Conservation (phyloP, 2,888 invertebrate genomes). For the Scaptomyza polygonia region DNA sequence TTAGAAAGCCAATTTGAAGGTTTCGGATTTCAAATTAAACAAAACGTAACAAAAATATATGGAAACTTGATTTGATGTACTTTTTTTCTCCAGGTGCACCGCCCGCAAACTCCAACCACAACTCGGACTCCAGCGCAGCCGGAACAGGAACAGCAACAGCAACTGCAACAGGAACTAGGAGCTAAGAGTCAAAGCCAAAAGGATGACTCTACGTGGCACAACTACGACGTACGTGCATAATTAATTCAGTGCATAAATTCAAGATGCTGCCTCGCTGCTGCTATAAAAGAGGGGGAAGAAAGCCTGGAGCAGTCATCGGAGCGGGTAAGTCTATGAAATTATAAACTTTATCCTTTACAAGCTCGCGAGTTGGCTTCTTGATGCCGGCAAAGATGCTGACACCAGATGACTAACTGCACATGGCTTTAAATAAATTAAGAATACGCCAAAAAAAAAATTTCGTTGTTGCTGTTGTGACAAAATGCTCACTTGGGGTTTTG, state of each 20-base stretch:
- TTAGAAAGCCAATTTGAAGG: no score
- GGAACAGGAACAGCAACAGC: conserved; percentile 24
- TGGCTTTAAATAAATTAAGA: conserved; percentile 69
- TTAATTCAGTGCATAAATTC: conserved; percentile 80
- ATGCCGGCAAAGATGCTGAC: conserved; percentile 28
- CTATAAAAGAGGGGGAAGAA: no score
- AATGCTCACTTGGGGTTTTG: neutral
- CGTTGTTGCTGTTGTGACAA: neutral
- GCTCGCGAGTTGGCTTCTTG: conserved; percentile 50
- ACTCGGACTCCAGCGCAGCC: conserved; percentile 35
- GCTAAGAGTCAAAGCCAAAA: conserved; percentile 39
- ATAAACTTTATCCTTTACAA: conserved; percentile 72
- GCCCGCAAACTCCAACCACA: neutral
- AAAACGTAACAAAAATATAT: neutral
- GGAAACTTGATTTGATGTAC: neutral
- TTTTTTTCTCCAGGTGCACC: neutral
- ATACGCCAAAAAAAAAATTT: conserved; percentile 12
- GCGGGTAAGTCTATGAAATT: conserved; percentile 71
- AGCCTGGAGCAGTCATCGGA: conserved; percentile 18
- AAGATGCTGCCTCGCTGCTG: conserved; percentile 57
- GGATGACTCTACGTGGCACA: conserved; percentile 14
- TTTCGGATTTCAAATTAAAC: no score
- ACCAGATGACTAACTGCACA: conserved; percentile 37
- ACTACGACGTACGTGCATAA: conserved; percentile 72
- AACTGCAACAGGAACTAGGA: conserved; percentile 20